A percentile compares a stretch with the other conserved stretches of the same genome.
phyloP scores from a whole-genome alignment of 2,888 invertebrate species.

The Drosophila anomelani region DNA sequence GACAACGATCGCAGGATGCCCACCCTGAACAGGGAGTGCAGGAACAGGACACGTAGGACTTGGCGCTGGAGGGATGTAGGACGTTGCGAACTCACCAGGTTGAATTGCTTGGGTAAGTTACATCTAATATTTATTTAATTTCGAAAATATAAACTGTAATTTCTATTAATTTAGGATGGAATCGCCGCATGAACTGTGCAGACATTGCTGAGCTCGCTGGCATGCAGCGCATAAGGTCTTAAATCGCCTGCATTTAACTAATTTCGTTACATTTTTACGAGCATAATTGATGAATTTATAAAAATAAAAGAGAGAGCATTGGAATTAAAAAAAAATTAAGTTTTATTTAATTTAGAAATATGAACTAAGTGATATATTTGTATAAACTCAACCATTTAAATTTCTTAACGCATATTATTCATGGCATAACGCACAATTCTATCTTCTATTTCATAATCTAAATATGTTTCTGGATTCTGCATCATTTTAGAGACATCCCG shows the following conservation, averaged over 20 bases:
- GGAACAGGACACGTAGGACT: background rate
- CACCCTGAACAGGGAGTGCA: conserved; percentile 21
- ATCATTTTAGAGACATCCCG: background rate
- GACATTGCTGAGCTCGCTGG: conserved; percentile 26
- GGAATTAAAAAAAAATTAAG: conserved; percentile 6
- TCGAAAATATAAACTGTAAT: fast-evolving
- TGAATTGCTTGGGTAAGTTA: conserved; percentile 20
- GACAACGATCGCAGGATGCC: conserved; percentile 15
- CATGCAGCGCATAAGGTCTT: conserved; percentile 15
- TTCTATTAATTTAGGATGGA: conserved; percentile 4
- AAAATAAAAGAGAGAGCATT: conserved; percentile 32
- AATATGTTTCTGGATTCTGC: background rate
- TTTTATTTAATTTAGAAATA: background rate
- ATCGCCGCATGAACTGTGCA: conserved; percentile 22
- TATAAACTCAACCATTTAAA: background rate
- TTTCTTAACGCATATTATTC: conserved; percentile 26
- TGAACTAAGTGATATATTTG: background rate
- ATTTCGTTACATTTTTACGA: background rate
- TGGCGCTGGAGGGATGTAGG: conserved; percentile 25
- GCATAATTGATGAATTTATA: conserved; percentile 5
- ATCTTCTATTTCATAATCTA: conserved; percentile 26
- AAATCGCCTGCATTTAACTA: too few species aligned
- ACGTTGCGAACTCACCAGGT: conserved; percentile 21
- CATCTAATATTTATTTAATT: background rate
- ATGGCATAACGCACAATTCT: conserved; percentile 35